Percentiles rank a stretch among this genome's conserved stretches.
Evolutionary conservation across 2,113 vertebrate genomes (phyloP).

Genomic region (Gobius niger): DNA sequence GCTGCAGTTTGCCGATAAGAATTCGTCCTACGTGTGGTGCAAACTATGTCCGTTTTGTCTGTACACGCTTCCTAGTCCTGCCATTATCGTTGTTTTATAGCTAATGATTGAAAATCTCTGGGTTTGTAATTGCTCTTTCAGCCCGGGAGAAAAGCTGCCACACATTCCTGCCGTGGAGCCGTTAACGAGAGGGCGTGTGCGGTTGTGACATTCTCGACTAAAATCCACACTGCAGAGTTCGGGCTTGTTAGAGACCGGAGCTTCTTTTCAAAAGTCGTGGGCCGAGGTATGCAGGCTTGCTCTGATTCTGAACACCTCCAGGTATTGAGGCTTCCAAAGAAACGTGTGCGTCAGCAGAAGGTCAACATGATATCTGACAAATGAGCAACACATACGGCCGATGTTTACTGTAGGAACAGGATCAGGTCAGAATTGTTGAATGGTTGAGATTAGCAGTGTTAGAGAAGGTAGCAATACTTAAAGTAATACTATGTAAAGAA

Average conservation of each 20-base stretch:
- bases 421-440: no score
- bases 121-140: constrained; percentile 34
- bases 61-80: constrained; percentile 9
- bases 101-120: constrained; percentile 24
- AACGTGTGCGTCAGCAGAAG: background rate
- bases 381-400: no score
- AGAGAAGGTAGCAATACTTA: no score
- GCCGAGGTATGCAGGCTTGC: background rate
- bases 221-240: constrained; percentile 18
- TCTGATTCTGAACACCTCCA: constrained; percentile 3
- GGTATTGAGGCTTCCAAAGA: background rate
- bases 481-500: no score
- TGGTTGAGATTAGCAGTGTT: no score
- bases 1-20: no score
- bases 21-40: no score
- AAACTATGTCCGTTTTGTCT: background rate
- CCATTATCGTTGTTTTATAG: constrained; percentile 33
- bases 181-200: constrained; percentile 28
- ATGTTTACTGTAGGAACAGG: no score
- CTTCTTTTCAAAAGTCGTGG: background rate
- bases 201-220: constrained; percentile 9
- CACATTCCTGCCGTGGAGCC: constrained; percentile 43
- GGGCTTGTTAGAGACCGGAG: constrained; percentile 18
- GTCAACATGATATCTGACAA: background rate
- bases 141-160: constrained; percentile 14